Base-by-base conservation (phyloP, 2,113 vertebrate genomes). In the Caretta caretta region DNA sequence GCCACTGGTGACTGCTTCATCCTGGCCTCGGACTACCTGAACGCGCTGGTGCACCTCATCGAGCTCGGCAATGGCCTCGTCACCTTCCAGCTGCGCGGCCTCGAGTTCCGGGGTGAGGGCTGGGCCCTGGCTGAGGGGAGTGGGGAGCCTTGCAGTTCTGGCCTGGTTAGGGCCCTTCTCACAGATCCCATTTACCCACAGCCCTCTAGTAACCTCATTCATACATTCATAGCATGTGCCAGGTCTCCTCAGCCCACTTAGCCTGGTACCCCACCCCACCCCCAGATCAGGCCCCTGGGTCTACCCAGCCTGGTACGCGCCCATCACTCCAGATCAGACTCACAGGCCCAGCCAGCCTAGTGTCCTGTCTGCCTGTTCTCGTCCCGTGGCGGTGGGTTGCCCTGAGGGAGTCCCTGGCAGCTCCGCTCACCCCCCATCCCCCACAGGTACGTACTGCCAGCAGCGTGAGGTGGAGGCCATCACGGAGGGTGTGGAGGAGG, bases 391-490 rank as follows among this genome's bases (percentile, higher is more conserved):
- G 24, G 4, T n/a, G 22, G 75, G 56, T 24, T 86, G 3, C 79
- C 24, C 29, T 42, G 42, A 79, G 29, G 29, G 19, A 27, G 50
- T 35, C 17, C 29, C 51, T 6, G 4, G 13, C 24, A 20, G 14
- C 62, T 2, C 22, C 4, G 11, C 17, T 19, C 42, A 49, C 17
- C 13, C 24, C 2, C 46, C 3, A 6, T 14, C 24, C 31, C 27
- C 80, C 56, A 0, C 95, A 99, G 99, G 99, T 12, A 99, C 99
- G 0, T 99, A 99, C 96, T 99, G 99, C 97, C 99, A 99, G 98
- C 99, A 99, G 98, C 98, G 99, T 3, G 99, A 99, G 97, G 99
- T 99, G 80, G 99, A 99, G 97, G 99, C 99, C 80, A 99, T 99
- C 98, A 99, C 99, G 0, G 99, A 99, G 96, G 99, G 99, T 0